A percentile compares a stretch with the other conserved stretches of the same genome.
Conservation (phyloP, 1,140 invertebrate genomes). For the Choristoneura fumiferana region DNA sequence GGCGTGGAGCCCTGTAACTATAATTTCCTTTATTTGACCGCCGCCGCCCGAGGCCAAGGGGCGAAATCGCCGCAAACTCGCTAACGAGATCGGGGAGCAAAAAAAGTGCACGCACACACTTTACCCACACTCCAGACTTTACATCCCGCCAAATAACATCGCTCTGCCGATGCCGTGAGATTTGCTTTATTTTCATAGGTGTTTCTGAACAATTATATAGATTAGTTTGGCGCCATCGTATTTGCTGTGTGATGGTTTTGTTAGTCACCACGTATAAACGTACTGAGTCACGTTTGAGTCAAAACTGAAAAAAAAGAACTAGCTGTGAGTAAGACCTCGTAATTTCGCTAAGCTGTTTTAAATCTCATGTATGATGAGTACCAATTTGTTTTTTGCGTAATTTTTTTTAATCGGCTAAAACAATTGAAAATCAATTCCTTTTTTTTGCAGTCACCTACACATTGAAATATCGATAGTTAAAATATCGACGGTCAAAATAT, state of each 20-base stretch:
- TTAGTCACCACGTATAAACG: conserved; percentile 12
- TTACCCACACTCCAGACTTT: conserved; percentile 34
- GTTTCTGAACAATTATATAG: background rate
- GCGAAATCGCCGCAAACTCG: conserved; percentile 60
- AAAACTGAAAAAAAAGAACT: conserved; percentile 18
- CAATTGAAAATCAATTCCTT: too few relatives aligned
- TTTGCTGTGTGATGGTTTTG: background rate
- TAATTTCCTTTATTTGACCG: conserved; percentile 72
- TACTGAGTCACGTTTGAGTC: conserved; percentile 17
- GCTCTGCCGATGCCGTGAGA: background rate
- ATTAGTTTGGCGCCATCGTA: conserved; percentile 8
- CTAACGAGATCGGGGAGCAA: conserved; percentile 58
- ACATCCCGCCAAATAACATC: too few relatives aligned
- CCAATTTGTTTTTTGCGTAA: too few relatives aligned
- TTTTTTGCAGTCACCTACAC: too few relatives aligned
- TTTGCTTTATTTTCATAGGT: background rate
- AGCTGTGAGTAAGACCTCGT: conserved; percentile 11
- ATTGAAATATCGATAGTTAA: too few relatives aligned
- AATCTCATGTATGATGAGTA: too few relatives aligned
- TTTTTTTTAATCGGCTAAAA: too few relatives aligned
- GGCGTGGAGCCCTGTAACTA: conserved; percentile 67
- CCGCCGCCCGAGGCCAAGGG: conserved; percentile 52
- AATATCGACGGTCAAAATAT: too few relatives aligned
- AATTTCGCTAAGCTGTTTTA: background rate
- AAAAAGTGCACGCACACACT: conserved; percentile 59